phyloP scores from a whole-genome alignment of 2,888 invertebrate genomes.

The Eristalis tenax region DNA sequence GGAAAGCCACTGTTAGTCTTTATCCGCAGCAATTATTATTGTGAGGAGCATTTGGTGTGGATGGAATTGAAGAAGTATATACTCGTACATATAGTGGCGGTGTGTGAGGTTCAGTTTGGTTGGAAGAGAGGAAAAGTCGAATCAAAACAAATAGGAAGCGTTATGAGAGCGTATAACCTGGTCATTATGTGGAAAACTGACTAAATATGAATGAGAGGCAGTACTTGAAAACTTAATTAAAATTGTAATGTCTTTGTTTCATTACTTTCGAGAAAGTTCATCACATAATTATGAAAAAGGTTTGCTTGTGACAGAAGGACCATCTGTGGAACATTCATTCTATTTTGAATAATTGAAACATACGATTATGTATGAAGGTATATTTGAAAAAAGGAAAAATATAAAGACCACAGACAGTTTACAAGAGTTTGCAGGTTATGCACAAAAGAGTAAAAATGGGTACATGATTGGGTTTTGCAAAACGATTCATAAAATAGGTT shows the following conservation, averaged over 20 bases:
- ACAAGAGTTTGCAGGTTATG: too few species aligned
- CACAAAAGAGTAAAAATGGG: too few species aligned
- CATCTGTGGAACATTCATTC: too few species aligned
- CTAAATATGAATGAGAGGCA: slow-evolving; percentile 1
- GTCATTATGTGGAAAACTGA: slow-evolving; percentile 34
- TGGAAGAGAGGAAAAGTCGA: slow-evolving; percentile 12
- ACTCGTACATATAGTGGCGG: not conserved
- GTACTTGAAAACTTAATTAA: not conserved
- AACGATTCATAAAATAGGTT: too few species aligned
- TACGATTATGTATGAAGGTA: too few species aligned
- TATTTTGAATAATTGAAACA: too few species aligned
- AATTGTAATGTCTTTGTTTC: not conserved
- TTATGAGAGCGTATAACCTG: slow-evolving; percentile 62
- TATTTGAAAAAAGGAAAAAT: too few species aligned
- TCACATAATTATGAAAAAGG: not conserved
- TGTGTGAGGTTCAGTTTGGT: not conserved
- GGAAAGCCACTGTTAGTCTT: slow-evolving; percentile 19
- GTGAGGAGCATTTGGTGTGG: not conserved
- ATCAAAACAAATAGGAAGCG: slow-evolving; percentile 66
- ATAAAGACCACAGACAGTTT: too few species aligned
- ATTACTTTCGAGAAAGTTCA: not conserved
- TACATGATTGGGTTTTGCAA: too few species aligned
- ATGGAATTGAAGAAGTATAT: not conserved
- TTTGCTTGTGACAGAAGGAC: not conserved
- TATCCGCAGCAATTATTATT: slow-evolving; percentile 44